Evolutionary conservation across 2,888 invertebrate species (phyloP).

Genomic region (Seira musarum): DNA sequence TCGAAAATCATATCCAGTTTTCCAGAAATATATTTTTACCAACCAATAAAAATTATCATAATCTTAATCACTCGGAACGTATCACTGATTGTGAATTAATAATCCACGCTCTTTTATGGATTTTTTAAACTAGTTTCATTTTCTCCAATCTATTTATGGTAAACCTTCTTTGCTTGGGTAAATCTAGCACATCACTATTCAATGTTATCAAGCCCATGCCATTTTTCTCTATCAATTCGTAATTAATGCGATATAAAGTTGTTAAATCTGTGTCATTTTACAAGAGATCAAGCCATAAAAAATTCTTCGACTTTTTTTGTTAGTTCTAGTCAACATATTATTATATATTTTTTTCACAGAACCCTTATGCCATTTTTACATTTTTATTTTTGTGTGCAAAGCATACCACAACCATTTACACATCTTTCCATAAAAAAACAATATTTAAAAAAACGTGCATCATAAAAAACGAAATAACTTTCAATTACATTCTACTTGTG

Average conservation of each 20-base stretch:
- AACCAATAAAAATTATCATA: too few species aligned
- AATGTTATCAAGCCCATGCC: too few species aligned
- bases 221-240: neutral
- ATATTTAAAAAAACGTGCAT: too few species aligned
- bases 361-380: constrained; percentile 32
- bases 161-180: constrained; percentile 29
- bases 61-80: constrained; percentile 30
- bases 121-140: too few species aligned
- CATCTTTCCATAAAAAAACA: too few species aligned
- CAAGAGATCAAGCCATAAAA: constrained; percentile 47
- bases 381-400: too few species aligned
- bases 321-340: constrained; percentile 12
- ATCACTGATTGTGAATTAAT: constrained; percentile 16
- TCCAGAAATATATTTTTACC: neutral
- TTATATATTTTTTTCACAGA: constrained; percentile 32
- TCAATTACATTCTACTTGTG: too few species aligned
- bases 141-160: too few species aligned
- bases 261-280: neutral
- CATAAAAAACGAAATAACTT: too few species aligned
- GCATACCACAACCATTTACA: too few species aligned
- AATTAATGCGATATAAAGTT: neutral
- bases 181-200: constrained; percentile 34
- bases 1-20: constrained; percentile 15
- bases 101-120: too few species aligned
- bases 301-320: constrained; percentile 14